Conservation (phyloP, 2,113 vertebrate species). For the Cyprinus carpio region DNA sequence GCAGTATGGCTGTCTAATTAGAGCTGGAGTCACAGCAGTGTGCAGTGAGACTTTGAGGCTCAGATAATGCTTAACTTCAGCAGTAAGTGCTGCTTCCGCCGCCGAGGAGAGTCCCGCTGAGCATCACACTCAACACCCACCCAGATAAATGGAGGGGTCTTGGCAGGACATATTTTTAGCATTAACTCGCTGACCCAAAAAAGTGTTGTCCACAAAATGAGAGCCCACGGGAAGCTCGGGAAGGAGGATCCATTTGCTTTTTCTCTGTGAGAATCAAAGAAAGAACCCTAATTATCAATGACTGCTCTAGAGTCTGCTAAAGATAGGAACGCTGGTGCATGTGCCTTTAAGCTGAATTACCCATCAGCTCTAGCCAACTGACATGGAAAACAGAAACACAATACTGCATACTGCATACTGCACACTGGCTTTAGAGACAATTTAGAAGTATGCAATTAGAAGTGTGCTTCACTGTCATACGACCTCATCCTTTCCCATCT, state of each 20-base stretch:
- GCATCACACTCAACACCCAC: conserved; percentile 72
- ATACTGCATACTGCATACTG: background rate
- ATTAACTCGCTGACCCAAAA: conserved; percentile 80
- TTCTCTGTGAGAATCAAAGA: conserved; percentile 56
- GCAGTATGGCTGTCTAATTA: conserved; percentile 56
- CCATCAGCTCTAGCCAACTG: conserved; percentile 16
- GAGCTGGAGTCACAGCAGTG: conserved; percentile 49
- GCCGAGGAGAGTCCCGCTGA: conserved; percentile 66
- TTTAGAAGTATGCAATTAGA: background rate
- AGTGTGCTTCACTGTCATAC: background rate
- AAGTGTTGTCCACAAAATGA: conserved; percentile 69
- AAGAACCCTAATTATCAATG: conserved; percentile 58
- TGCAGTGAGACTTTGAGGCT: conserved; percentile 55
- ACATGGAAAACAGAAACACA: background rate
- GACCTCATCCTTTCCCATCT: background rate
- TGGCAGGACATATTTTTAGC: conserved; percentile 76
- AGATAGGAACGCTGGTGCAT: conserved; percentile 38
- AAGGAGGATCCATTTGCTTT: conserved; percentile 64
- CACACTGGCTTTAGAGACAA: background rate
- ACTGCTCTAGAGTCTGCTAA: conserved; percentile 53
- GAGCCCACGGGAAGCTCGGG: conserved; percentile 64
- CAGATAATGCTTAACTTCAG: conserved; percentile 72
- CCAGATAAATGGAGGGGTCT: conserved; percentile 71
- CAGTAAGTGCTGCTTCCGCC: conserved; percentile 65
- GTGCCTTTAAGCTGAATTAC: conserved; percentile 49